Base-by-base conservation (phyloP, 2,888 invertebrate species). In the Dasypogon diadema region DNA sequence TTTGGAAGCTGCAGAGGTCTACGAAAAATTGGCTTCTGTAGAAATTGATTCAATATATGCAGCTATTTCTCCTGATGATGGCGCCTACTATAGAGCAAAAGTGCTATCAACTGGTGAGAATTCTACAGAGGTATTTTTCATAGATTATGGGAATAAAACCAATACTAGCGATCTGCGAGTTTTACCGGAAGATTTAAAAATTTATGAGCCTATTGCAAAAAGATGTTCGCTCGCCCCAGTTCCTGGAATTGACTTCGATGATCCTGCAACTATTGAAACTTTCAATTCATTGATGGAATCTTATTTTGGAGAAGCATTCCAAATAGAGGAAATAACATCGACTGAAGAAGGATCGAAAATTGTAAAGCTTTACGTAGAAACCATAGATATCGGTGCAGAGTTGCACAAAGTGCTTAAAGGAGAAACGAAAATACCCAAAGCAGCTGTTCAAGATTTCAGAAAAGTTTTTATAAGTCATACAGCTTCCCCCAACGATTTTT, bases 61-160 rank as follows among this genome's bases (percentile, higher is more conserved):
- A 22, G 96, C 96, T 0, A 91, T 92, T 80, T 97, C 93, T 84
- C 88, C 90, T 0, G 91, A 90, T 0, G 96, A 97, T 83, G 91
- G 91, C 3, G 89, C 90, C 77, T 97, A 97, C 94, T 98, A 98
- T 85, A 89, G 98, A 76, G 97, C 95, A 0, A 91, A 92, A 82
- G 91, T 98, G 6, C 88, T 96, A 48, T 93, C 94, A 81, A 88
- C 92, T 0, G 91, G 91, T 79, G 87, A 88, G 2, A 91, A 92
- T 76, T 91, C 91, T 34, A 88, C 88, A 92, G 0, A 88, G 91
- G 14, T 93, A 0, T 87, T 92, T 4, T 93, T 93, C 80, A 88
- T 93, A 2, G 92, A 92, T 83, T 92, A 89, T 80, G 92, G 92
- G 4, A 91, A 91, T 81, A 87, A 88, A 0, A 88, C 88, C 0